These are phyloP conservation scores for Neoaliturus tenellus DNA, from an alignment of 2,888 invertebrate genomes.

Conservation along the genomic window DNA sequence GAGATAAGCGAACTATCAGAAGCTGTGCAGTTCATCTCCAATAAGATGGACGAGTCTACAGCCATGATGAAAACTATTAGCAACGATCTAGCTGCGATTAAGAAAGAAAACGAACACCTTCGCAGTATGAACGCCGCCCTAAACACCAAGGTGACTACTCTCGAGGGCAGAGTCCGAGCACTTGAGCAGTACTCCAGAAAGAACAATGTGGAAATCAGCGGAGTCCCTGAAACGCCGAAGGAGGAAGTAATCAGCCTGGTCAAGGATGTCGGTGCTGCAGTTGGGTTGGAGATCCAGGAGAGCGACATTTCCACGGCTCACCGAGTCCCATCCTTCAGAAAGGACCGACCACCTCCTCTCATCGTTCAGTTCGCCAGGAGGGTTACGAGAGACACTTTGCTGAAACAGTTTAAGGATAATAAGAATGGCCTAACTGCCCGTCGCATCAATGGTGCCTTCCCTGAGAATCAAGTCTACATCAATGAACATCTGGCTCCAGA, in stretches of 20 bases:
- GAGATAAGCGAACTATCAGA: background rate
- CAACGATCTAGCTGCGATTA: background rate
- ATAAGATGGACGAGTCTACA: conserved; percentile 29
- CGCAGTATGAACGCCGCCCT: background rate
- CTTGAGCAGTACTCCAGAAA: no score
- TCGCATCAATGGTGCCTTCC: no score
- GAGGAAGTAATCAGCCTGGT: background rate
- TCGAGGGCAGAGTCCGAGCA: background rate
- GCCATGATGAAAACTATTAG: background rate
- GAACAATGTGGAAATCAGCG: conserved; percentile 1
- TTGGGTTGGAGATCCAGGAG: background rate
- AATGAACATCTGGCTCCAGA: no score
- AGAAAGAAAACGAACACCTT: conserved; percentile 26
- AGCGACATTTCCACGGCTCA: conserved; percentile 9
- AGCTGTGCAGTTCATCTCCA: conserved; percentile 18
- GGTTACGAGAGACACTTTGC: no score
- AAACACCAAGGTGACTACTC: background rate
- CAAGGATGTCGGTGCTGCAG: background rate
- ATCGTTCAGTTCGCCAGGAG: conserved; percentile 7
- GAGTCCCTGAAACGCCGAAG: background rate
- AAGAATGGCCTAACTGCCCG: no score
- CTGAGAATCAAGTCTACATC: no score
- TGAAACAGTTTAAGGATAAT: no score
- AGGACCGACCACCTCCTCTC: background rate
- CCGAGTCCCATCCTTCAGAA: conserved; percentile 1